A percentile compares a stretch with the other conserved stretches of the same genome.
These are phyloP conservation scores for Channa striata DNA, from an alignment of 2,797 vertebrate genomes.

Conservation along the genomic window DNA sequence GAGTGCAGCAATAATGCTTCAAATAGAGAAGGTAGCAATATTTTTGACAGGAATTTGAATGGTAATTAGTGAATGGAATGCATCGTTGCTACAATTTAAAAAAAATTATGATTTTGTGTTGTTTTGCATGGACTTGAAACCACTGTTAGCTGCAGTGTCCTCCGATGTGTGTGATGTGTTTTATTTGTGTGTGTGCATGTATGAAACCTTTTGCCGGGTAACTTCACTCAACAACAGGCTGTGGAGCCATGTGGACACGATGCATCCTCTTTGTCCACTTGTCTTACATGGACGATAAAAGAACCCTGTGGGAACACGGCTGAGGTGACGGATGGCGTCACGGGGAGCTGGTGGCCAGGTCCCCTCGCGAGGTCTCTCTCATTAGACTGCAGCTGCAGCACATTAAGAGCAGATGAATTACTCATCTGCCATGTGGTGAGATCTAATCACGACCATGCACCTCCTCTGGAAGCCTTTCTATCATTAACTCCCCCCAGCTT, in stretches of 20 bases:
- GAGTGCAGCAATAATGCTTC: too few relatives aligned
- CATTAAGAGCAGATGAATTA: slow-evolving; percentile 84
- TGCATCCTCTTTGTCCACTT: neutral
- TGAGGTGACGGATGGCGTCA: slow-evolving; percentile 54
- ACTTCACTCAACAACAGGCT: neutral
- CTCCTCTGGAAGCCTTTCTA: slow-evolving; percentile 68
- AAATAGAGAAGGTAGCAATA: neutral
- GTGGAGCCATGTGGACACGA: neutral
- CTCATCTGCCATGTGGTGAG: slow-evolving; percentile 78
- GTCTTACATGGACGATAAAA: slow-evolving; percentile 2
- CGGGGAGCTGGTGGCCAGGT: slow-evolving; percentile 41
- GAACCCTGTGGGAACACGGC: neutral
- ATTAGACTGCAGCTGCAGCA: slow-evolving; percentile 83
- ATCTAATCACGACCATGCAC: slow-evolving; percentile 77
- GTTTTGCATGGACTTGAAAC: too few relatives aligned
- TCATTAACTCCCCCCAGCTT: slow-evolving; percentile 61
- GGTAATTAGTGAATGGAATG: too few relatives aligned
- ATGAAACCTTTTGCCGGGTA: neutral
- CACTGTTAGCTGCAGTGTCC: too few relatives aligned
- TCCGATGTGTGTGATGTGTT: neutral
- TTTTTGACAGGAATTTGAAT: too few relatives aligned
- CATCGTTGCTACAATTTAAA: too few relatives aligned
- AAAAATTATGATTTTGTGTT: too few relatives aligned
- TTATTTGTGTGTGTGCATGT: neutral
- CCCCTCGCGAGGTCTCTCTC: slow-evolving; percentile 54